phyloP scores from a whole-genome alignment of 1,140 invertebrate genomes.

The Spodoptera litura region DNA sequence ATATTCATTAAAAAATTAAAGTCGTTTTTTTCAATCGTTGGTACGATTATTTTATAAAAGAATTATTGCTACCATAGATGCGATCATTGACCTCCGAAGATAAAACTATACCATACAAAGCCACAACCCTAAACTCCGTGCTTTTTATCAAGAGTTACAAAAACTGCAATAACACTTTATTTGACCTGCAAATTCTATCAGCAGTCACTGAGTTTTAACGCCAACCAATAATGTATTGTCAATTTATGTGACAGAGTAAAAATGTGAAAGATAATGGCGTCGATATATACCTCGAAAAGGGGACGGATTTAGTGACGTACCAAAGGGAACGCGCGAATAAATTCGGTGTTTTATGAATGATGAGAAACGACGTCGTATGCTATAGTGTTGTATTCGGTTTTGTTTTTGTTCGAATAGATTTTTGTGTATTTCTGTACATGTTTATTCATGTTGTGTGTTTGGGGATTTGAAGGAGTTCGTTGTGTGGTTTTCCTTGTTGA shows the following conservation, averaged over 20 bases:
- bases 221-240: constrained; percentile 42
- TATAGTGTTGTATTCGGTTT: neutral
- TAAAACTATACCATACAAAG: too few species aligned
- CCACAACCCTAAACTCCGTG: too few species aligned
- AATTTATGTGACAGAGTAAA: constrained; percentile 45
- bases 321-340: constrained; percentile 23
- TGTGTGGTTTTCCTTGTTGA: too few species aligned
- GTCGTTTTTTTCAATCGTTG: too few species aligned
- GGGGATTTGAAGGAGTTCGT: neutral
- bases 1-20: too few species aligned
- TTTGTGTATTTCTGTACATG: neutral
- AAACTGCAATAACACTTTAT: too few species aligned
- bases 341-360: constrained; percentile 38
- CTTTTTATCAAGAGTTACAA: too few species aligned
- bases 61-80: too few species aligned
- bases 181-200: too few species aligned
- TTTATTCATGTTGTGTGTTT: neutral
- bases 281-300: constrained; percentile 1
- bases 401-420: constrained; percentile 7
- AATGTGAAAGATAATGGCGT: constrained; percentile 38
- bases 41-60: too few species aligned
- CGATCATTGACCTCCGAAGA: too few species aligned
- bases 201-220: constrained; percentile 11
- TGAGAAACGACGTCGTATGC: neutral
- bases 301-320: constrained; percentile 37